phyloP scores from a whole-genome alignment of 2,888 invertebrate genomes.

The Drosophila cracens region DNA sequence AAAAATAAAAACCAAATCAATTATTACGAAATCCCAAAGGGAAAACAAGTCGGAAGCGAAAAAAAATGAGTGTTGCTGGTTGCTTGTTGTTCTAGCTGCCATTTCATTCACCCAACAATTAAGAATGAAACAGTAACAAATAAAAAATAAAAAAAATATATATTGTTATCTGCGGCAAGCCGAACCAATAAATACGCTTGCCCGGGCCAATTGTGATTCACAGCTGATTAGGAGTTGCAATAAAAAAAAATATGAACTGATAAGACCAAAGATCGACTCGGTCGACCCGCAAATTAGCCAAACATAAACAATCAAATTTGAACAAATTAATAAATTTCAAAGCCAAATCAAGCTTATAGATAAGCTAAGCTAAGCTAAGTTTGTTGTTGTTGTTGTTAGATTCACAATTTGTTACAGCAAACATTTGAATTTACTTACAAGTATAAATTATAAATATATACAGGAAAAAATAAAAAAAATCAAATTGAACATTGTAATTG shows the following conservation, averaged over 20 bases:
- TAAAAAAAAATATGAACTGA: background rate
- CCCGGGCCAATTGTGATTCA: slow-evolving; percentile 3
- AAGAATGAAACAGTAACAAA: background rate
- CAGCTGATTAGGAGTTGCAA: background rate
- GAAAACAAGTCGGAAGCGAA: background rate
- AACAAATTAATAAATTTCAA: background rate
- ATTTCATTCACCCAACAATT: background rate
- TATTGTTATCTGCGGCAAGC: background rate
- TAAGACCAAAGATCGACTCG: background rate
- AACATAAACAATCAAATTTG: background rate
- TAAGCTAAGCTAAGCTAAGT: background rate
- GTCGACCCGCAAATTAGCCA: background rate
- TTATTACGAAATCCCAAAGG: background rate
- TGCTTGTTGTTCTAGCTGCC: background rate
- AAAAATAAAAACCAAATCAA: background rate
- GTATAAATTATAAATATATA: background rate
- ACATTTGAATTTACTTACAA: background rate
- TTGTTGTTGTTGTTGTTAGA: background rate
- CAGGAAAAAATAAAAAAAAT: background rate
- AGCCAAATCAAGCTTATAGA: background rate
- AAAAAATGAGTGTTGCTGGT: background rate
- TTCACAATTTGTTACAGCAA: background rate
- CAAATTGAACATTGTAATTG: background rate
- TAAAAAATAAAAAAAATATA: background rate
- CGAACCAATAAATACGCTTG: slow-evolving; percentile 8